Base-by-base conservation (phyloP, 1,140 invertebrate genomes). In the Lasaia peninsularis region DNA sequence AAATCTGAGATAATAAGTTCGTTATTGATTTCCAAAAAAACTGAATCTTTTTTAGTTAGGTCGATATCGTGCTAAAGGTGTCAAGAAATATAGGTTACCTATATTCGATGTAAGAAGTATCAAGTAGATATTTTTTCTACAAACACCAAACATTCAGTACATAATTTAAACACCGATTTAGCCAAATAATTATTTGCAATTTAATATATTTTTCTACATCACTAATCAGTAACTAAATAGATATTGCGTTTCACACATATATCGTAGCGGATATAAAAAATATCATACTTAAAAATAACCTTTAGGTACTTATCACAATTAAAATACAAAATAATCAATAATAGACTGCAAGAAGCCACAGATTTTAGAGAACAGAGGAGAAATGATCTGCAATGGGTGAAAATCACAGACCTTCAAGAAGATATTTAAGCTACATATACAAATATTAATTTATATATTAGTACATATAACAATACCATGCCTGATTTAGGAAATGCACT, bases 151-250 rank as follows among this genome's bases (percentile, higher is more conserved):
- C 18, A 44, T 44, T 2, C 8, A 44, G 16, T 44, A 2, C 10
- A 44, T 44, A 44, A 44, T 44, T 44, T 44, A 44, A 44, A 44
- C 37, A 44, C 37, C 18, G 14, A 44, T 44, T 44, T 44, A 44
- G 37, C 37, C 37, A 44, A 20, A 44, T 44, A 44, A 44, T 44
- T 18, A 44, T 44, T 44, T 44, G 37, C 16, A 44, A 44, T 44
- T 44, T 44, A 44, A 44, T 44, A 44, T 2, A 44, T 3, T 10
- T 44, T 10, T 44, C 37, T 44, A 44, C 12, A 20, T 44, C 8
- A 44, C 37, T 44, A 44, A 37, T 37, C 12, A 37, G 18, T 18
- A 18, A 44, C 9, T 44, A 24, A 24, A 24, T 24, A 24, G 24
- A 7, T 24, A 24, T 24, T 44, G 37, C 16, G 10, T 44, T 44